Evolutionary conservation across 2,113 vertebrate species (phyloP).

Genomic region (Psittacus erithacus): DNA sequence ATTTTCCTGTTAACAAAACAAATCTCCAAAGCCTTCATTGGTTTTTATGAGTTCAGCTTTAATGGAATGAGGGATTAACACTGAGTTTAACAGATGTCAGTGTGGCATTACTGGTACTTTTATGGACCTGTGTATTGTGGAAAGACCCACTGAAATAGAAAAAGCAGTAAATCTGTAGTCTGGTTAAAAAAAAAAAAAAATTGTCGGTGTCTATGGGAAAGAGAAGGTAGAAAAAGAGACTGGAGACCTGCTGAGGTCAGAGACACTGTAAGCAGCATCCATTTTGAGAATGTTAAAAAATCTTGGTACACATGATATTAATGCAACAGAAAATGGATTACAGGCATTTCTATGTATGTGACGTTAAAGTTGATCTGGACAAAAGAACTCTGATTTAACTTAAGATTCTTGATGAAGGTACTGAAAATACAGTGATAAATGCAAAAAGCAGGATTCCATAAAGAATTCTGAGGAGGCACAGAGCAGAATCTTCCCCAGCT

Average conservation of each 20-base stretch:
- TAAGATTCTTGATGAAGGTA: neutral
- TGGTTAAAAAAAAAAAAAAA: neutral
- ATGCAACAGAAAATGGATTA: neutral
- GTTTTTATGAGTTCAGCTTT: neutral
- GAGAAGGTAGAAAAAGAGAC: neutral
- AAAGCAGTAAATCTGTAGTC: neutral
- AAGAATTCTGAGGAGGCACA: neutral
- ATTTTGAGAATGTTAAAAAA: neutral
- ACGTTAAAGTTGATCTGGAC: neutral
- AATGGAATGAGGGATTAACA: neutral
- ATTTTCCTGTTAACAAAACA: neutral
- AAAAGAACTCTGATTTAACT: neutral
- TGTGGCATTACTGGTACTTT: neutral
- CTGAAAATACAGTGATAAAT: neutral
- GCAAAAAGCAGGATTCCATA: neutral
- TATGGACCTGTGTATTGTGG: neutral
- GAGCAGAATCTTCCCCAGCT: neutral
- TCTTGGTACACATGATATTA: neutral
- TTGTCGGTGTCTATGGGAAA: neutral
- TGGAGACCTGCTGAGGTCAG: neutral
- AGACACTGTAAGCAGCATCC: neutral
- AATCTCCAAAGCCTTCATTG: neutral
- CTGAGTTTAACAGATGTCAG: accelerated
- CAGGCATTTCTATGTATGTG: neutral
- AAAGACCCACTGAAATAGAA: neutral